These are phyloP conservation scores for Synanthedon andrenaeformis DNA, from an alignment of 2,888 invertebrate genomes.

Conservation along the genomic window DNA sequence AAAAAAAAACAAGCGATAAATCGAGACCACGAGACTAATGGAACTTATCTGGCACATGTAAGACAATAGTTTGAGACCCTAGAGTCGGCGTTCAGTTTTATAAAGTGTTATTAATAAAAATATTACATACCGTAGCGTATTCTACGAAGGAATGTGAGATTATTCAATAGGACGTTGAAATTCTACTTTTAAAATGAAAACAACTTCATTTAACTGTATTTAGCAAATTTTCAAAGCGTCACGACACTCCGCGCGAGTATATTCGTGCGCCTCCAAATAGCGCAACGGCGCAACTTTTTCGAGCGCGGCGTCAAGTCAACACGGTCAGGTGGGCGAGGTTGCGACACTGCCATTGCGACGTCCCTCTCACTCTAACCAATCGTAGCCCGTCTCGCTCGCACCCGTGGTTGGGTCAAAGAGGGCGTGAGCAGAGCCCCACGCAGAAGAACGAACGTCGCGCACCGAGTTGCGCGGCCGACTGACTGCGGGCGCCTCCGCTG, in stretches of 20 bases:
- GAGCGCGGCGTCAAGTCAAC: conserved; percentile 70
- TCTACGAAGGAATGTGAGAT: conserved; percentile 16
- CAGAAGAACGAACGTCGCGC: conserved; percentile 67
- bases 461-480: conserved; percentile 68
- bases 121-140: conserved; percentile 42
- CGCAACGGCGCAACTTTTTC: conserved; percentile 71
- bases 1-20: conserved; percentile 14
- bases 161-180: conserved; percentile 24
- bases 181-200: conserved; percentile 29
- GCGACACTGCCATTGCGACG: conserved; percentile 64
- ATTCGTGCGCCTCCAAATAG: conserved; percentile 69
- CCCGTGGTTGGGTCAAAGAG: conserved; percentile 31
- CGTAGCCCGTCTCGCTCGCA: conserved; percentile 41
- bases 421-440: conserved; percentile 48
- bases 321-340: conserved; percentile 71
- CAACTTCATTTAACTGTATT: conserved; percentile 38
- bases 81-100: conserved; percentile 5
- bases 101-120: conserved; percentile 9
- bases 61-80: conserved; percentile 36
- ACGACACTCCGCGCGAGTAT: conserved; percentile 51
- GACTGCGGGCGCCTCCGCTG: conserved; percentile 34
- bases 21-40: conserved; percentile 21
- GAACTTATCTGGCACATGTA: conserved; percentile 30
- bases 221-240: conserved; percentile 53
- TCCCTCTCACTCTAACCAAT: conserved; percentile 36